Evolutionary conservation across 1,140 invertebrate species (phyloP).

Genomic region (Drosophila nigrodunni): DNA sequence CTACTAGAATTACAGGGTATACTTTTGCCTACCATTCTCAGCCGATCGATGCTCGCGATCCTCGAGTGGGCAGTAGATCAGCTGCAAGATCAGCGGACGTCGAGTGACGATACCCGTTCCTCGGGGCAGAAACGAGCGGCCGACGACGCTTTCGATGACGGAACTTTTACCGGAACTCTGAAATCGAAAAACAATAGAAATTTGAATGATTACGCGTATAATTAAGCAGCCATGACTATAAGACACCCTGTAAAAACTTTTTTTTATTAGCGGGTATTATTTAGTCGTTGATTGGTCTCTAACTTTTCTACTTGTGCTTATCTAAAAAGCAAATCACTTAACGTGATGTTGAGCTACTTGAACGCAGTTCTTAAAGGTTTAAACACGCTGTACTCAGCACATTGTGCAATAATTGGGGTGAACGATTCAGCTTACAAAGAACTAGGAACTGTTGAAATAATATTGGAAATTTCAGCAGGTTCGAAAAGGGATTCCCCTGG

Average conservation of each 20-base stretch:
- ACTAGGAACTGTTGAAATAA: too few relatives aligned
- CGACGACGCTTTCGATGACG: constrained; percentile 99
- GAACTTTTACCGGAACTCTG: constrained; percentile 99
- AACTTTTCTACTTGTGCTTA: too few relatives aligned
- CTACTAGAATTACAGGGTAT: not conserved
- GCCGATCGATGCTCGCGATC: constrained; percentile 93
- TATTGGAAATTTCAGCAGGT: too few relatives aligned
- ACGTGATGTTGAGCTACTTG: not conserved
- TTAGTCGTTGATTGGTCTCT: too few relatives aligned
- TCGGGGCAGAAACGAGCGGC: constrained; percentile 97
- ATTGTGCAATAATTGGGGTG: not conserved
- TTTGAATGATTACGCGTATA: constrained; percentile 6
- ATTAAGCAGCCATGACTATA: not conserved
- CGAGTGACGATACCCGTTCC: constrained; percentile 99
- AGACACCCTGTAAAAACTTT: too few relatives aligned
- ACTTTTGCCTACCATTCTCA: constrained; percentile 91
- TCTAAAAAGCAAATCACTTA: not conserved
- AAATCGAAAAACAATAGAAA: constrained; percentile 36
- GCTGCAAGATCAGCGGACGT: constrained; percentile 96
- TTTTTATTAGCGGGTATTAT: too few relatives aligned
- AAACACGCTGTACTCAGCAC: too few relatives aligned
- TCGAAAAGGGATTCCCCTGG: too few relatives aligned
- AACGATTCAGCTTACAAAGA: too few relatives aligned
- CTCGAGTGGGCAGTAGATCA: constrained; percentile 96
- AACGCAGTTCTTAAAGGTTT: too few relatives aligned